Conservation (phyloP, 2,113 vertebrate genomes). For the Chinchilla lanigera region DNA sequence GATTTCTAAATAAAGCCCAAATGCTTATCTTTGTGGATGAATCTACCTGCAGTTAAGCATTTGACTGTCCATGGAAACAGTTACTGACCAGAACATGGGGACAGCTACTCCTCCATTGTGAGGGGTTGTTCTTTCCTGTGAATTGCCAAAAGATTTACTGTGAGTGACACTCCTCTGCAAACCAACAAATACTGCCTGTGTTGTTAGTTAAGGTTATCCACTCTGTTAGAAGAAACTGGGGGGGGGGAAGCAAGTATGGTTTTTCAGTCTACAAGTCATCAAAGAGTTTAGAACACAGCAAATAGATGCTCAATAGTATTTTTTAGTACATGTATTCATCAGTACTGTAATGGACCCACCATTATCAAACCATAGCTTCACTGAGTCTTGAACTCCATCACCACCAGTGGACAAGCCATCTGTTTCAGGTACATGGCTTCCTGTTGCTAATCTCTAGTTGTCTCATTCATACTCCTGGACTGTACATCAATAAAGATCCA, state of each 20-base stretch:
- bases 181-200: not conserved
- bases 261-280: not conserved
- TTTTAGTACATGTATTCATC: not conserved
- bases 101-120: not conserved
- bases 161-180: not conserved
- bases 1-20: not conserved
- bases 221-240: not conserved
- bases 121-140: not conserved
- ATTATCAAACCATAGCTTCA: not conserved
- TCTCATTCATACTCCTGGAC: not conserved
- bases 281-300: not conserved
- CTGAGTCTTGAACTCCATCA: not conserved
- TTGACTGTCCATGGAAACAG: not conserved
- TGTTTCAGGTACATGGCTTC: not conserved
- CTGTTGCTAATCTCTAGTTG: not conserved
- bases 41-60: not conserved
- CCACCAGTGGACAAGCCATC: not conserved
- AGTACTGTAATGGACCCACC: not conserved
- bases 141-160: not conserved
- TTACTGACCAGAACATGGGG: not conserved
- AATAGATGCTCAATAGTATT: not conserved
- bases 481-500: not conserved
- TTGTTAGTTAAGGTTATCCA: not conserved
- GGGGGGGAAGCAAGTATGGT: not conserved
- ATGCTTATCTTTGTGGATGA: not conserved